Base-by-base conservation (phyloP, 2,888 invertebrate genomes). In the Silvanus unidentatus region DNA sequence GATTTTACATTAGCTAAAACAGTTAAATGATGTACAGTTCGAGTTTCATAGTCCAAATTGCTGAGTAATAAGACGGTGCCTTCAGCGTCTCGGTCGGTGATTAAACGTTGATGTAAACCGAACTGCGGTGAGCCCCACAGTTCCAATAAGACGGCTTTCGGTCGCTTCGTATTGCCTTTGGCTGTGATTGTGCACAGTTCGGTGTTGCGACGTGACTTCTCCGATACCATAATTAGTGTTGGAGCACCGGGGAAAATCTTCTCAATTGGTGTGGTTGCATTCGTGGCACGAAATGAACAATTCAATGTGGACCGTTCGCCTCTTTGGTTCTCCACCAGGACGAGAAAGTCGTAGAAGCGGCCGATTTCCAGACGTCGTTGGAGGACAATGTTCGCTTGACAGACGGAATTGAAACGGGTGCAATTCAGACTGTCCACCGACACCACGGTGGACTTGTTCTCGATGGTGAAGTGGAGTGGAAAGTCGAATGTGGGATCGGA, bases 401-500 rank as follows among this genome's bases (percentile, higher is more conserved):
- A 92, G 60, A 89, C 84, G 41, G 88, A 88, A 75, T 91, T 88
- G 74, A 88, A 88, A 55, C 85, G 79, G 46, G 86, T 86, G 75
- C 92, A 92, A 39, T 90, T 88, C 46, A 92, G 78, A 56, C 85
- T 82, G 66, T 89, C 87, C 52, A 91, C 78, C 57, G 83, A 80
- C 53, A 91, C 82, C 63, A 88, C 82, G 45, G 87, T 81, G 50
- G 84, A 82, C 57, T 88, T 82, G 63, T 83, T 81, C 69, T 79
- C 80, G 54, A 89, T 79, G 61, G 86, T 84, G 73, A 92, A 92
- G 56, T 81, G 77, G 59, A 92, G 74, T 46, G 92, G 92, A 73
- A 89, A 91, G 73, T 90, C 88, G 69, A 86, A 88, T 71, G 88
- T 86, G 47, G 89, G 85, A 70, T 93, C 92, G 57, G 86, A 86